phyloP scores from a whole-genome alignment of 1,140 invertebrate species.

The Lethocerus indicus region DNA sequence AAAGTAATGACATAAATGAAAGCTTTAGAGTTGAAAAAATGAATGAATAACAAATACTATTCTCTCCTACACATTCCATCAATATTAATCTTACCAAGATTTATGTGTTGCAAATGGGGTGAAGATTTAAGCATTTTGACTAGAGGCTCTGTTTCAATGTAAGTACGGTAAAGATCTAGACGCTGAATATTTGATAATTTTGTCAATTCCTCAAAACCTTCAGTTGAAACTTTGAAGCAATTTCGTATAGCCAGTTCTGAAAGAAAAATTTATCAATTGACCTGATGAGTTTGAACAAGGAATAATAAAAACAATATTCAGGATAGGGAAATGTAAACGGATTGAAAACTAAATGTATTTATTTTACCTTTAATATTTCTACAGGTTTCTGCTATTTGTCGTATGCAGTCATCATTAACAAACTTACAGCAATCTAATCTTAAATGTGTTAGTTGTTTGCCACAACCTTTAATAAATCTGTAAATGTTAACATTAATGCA shows the following conservation, averaged over 20 bases:
- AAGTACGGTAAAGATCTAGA: conserved; percentile 60
- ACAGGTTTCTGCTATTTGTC: conserved; percentile 40
- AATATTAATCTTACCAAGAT: conserved; percentile 36
- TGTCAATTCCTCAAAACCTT: conserved; percentile 41
- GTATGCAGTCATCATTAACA: conserved; percentile 42
- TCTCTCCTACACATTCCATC: too few species aligned
- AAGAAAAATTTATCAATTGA: conserved; percentile 14
- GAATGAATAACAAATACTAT: too few species aligned
- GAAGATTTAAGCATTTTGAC: conserved; percentile 46
- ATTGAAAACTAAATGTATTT: neutral
- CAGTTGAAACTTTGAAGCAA: conserved; percentile 28
- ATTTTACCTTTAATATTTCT: conserved; percentile 47
- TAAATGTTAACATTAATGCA: conserved; percentile 18
- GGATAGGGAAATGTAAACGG: neutral
- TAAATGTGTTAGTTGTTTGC: conserved; percentile 45
- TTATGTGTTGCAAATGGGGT: conserved; percentile 48
- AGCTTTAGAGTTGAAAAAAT: too few species aligned
- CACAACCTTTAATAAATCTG: conserved; percentile 50
- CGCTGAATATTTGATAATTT: conserved; percentile 44
- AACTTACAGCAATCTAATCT: conserved; percentile 58
- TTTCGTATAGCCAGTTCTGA: conserved; percentile 48
- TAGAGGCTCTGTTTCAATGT: conserved; percentile 40
- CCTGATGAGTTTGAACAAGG: neutral
- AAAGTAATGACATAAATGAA: too few species aligned
- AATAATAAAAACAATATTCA: neutral